Evolutionary conservation across 2,888 invertebrate species (phyloP).

Genomic region (Acronicta psi): DNA sequence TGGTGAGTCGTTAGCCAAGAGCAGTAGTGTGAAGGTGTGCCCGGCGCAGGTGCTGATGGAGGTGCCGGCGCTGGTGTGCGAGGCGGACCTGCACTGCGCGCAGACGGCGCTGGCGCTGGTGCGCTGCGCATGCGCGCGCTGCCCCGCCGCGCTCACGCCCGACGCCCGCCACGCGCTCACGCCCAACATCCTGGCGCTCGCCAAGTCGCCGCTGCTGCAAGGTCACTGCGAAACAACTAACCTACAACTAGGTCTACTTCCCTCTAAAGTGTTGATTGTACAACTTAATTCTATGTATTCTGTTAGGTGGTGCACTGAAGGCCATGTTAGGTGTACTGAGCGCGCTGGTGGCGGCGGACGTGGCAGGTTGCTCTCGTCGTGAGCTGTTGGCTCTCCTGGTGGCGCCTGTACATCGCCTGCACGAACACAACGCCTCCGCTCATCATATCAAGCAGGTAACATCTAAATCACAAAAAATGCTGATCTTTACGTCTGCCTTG

Average conservation of each 20-base stretch:
- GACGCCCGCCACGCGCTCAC: constrained; percentile 93
- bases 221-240: constrained; percentile 79
- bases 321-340: constrained; percentile 97
- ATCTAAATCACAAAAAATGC: too few relatives aligned
- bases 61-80: constrained; percentile 96
- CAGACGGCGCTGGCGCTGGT: constrained; percentile 96
- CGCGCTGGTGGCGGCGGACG: constrained; percentile 95
- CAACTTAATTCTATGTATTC: not conserved
- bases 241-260: too few relatives aligned
- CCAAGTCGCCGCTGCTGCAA: constrained; percentile 95
- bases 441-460: constrained; percentile 90
- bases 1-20: too few relatives aligned
- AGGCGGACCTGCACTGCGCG: constrained; percentile 98
- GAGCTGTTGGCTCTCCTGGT: constrained; percentile 94
- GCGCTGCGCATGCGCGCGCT: constrained; percentile 94
- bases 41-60: constrained; percentile 92
- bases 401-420: constrained; percentile 90
- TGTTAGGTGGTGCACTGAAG: constrained; percentile 95
- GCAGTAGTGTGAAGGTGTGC: too few relatives aligned
- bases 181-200: constrained; percentile 93
- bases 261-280: not conserved
- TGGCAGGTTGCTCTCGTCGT: constrained; percentile 94
- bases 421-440: constrained; percentile 82
- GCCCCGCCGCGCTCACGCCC: constrained; percentile 93
- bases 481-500: too few relatives aligned